Evolutionary conservation across 2,888 invertebrate species (phyloP).

Genomic region (Zonitis immaculata): DNA sequence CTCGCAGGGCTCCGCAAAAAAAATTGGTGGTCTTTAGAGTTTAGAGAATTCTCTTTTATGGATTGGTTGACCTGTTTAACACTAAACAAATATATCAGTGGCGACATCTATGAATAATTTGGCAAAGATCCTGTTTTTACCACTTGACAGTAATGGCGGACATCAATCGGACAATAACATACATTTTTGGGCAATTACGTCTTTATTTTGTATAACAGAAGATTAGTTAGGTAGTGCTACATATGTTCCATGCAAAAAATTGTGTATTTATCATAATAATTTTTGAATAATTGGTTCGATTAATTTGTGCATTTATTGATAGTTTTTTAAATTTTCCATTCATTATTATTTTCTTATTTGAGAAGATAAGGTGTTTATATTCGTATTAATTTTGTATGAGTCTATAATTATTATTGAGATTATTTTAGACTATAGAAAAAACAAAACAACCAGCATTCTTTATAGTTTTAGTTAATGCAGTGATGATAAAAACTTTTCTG

Average conservation of each 20-base stretch:
- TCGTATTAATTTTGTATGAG: conserved; percentile 39
- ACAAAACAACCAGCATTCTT: neutral
- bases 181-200: conserved; percentile 38
- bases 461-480: conserved; percentile 30
- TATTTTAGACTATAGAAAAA: conserved; percentile 16
- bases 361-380: neutral
- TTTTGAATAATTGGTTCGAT: conserved; percentile 19
- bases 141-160: conserved; percentile 46
- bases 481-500: conserved; percentile 43
- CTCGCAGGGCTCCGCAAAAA: too few relatives aligned
- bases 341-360: too few relatives aligned
- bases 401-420: conserved; percentile 30
- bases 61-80: neutral
- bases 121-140: neutral
- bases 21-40: too few relatives aligned
- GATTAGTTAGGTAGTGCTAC: conserved; percentile 8
- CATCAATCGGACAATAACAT: conserved; percentile 49
- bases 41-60: too few relatives aligned
- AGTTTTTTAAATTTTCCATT: neutral
- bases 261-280: conserved; percentile 21
- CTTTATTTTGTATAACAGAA: conserved; percentile 37
- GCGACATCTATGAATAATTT: neutral
- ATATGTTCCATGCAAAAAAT: conserved; percentile 21
- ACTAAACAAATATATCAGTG: neutral
- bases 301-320: conserved; percentile 33